A percentile compares a stretch with the other conserved stretches of the same genome.
Evolutionary conservation across 2,797 vertebrate species (phyloP).

Genomic region (Pygocentrus nattereri): DNA sequence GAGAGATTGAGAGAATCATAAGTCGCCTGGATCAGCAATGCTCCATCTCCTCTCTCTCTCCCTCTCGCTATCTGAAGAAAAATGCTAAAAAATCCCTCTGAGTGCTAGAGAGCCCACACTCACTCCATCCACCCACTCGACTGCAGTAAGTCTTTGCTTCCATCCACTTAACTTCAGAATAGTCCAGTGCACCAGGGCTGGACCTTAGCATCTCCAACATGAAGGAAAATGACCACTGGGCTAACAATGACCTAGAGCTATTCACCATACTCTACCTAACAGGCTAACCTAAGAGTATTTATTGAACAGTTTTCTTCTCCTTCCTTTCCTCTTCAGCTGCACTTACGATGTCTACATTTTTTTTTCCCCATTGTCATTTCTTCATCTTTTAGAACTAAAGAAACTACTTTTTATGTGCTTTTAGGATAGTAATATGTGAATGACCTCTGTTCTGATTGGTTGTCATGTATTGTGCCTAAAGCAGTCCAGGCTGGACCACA

Average conservation of each 20-base stretch:
- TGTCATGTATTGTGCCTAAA: too few relatives aligned
- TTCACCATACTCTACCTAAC: conserved; percentile 36
- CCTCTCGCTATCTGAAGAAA: conserved; percentile 42
- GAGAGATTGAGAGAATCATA: conserved; percentile 40
- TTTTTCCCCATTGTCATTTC: not conserved
- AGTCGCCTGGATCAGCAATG: conserved; percentile 46
- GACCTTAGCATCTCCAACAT: conserved; percentile 19
- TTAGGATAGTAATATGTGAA: too few relatives aligned
- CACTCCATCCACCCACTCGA: conserved; percentile 56
- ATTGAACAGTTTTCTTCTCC: not conserved
- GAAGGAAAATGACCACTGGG: conserved; percentile 34
- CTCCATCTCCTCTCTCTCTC: conserved; percentile 40
- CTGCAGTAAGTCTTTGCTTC: conserved; percentile 50
- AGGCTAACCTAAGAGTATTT: conserved; percentile 14
- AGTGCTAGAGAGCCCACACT: conserved; percentile 46
- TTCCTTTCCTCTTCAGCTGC: not conserved
- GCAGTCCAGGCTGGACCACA: too few relatives aligned
- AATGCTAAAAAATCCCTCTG: conserved; percentile 59
- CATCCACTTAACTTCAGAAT: conserved; percentile 50
- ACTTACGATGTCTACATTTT: not conserved
- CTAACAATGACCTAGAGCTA: conserved; percentile 42
- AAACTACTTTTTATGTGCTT: too few relatives aligned
- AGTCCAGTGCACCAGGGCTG: conserved; percentile 30
- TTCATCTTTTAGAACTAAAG: too few relatives aligned
- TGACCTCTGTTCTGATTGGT: too few relatives aligned